A percentile compares a stretch with the other conserved stretches of the same genome.
These are phyloP conservation scores for Caprella mutica DNA, from an alignment of 2,888 invertebrate species.

Conservation along the genomic window DNA sequence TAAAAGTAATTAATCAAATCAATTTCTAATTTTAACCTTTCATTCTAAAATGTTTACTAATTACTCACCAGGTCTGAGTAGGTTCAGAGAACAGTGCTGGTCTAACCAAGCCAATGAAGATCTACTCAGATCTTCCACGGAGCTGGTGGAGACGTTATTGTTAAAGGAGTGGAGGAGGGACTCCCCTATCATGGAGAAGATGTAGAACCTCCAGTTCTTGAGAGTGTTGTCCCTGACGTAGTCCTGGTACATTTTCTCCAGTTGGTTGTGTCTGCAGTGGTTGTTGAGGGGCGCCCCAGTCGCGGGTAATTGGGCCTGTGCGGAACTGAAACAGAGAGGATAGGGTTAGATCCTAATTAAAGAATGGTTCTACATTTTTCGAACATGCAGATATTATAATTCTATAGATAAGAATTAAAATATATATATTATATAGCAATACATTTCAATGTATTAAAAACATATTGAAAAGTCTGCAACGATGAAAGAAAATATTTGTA, in stretches of 20 bases:
- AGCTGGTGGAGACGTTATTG: conserved; percentile 79
- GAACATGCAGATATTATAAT: no score
- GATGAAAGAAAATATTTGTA: no score
- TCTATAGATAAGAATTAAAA: no score
- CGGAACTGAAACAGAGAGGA: conserved; percentile 54
- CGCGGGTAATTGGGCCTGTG: conserved; percentile 86
- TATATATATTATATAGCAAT: no score
- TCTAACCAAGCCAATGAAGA: conserved; percentile 90
- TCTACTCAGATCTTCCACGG: conserved; percentile 78
- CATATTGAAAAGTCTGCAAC: no score
- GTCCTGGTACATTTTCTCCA: conserved; percentile 85
- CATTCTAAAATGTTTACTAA: no score
- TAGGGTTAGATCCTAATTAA: no score
- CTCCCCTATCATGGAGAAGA: conserved; percentile 83
- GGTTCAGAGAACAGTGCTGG: conserved; percentile 87
- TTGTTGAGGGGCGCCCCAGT: conserved; percentile 90
- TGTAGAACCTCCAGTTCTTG: conserved; percentile 97
- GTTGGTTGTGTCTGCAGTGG: conserved; percentile 50
- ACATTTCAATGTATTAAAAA: no score
- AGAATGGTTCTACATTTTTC: no score
- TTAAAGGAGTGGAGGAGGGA: conserved; percentile 83
- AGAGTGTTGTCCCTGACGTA: conserved; percentile 75
- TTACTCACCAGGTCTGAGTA: conserved; percentile 69
- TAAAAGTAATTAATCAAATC: no score
- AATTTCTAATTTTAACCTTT: no score